Conservation (phyloP, 2,113 vertebrate species). For the Hippocampus barbouri region DNA sequence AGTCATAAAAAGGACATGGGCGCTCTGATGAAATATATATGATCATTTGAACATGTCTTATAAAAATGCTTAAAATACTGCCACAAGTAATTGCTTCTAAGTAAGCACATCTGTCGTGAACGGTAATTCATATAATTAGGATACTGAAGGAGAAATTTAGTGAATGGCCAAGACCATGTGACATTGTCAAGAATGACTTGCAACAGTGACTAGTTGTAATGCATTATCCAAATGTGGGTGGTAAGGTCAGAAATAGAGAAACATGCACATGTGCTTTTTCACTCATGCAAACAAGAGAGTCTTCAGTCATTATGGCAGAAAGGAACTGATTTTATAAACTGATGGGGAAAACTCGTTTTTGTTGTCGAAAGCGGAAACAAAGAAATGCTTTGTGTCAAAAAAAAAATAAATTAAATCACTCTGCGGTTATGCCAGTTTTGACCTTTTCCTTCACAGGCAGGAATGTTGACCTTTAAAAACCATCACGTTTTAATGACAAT, state of each 20-base stretch:
- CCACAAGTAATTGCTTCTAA: neutral
- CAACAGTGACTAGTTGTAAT: conserved; percentile 51
- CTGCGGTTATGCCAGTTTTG: conserved; percentile 32
- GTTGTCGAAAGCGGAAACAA: conserved; percentile 15
- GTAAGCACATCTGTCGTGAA: conserved; percentile 44
- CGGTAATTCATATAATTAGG: conserved; percentile 67
- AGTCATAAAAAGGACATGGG: neutral
- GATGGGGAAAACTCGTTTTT: neutral
- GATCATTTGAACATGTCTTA: conserved; percentile 1
- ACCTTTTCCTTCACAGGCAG: conserved; percentile 50
- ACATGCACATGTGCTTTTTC: conserved; percentile 10
- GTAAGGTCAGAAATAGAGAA: conserved; percentile 39
- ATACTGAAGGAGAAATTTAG: conserved; percentile 58
- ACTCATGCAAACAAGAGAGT: conserved; percentile 10
- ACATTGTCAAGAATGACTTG: conserved; percentile 58
- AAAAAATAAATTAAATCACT: conserved; percentile 17
- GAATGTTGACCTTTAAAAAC: conserved; percentile 55
- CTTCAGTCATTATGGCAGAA: conserved; percentile 9
- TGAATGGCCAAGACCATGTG: conserved; percentile 55
- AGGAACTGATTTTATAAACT: conserved; percentile 6
- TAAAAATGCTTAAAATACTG: neutral
- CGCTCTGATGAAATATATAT: neutral
- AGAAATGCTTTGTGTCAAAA: conserved; percentile 7
- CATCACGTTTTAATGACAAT: conserved; percentile 44
- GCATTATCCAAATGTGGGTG: conserved; percentile 46